These are phyloP conservation scores for Andrena bicolor DNA, from an alignment of 2,888 invertebrate genomes.

Conservation along the genomic window DNA sequence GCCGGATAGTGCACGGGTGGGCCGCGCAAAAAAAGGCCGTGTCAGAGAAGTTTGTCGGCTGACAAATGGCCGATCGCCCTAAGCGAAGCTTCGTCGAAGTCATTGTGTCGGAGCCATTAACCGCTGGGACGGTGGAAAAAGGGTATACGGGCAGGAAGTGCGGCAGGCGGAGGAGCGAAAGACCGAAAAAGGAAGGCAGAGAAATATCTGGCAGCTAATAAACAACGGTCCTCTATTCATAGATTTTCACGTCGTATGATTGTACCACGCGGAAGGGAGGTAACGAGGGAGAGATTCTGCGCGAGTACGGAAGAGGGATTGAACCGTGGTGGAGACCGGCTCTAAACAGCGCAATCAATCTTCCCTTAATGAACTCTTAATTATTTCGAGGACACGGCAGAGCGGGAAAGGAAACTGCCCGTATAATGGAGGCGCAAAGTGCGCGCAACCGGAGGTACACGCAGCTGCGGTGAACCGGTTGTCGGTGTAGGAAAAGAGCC, in stretches of 20 bases:
- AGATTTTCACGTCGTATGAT: slow-evolving; percentile 71
- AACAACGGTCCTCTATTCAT: slow-evolving; percentile 80
- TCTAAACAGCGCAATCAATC: slow-evolving; percentile 84
- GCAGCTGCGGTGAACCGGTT: slow-evolving; percentile 63
- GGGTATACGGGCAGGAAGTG: slow-evolving; percentile 36
- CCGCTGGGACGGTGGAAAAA: slow-evolving; percentile 50
- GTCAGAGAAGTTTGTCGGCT: slow-evolving; percentile 49
- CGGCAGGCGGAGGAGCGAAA: slow-evolving; percentile 22
- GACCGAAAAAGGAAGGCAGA: slow-evolving; percentile 34
- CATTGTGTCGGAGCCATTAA: slow-evolving; percentile 70
- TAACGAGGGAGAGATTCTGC: background rate
- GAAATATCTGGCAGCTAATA: slow-evolving; percentile 74
- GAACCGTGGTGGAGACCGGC: slow-evolving; percentile 59
- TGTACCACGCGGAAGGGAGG: slow-evolving; percentile 9
- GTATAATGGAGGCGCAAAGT: slow-evolving; percentile 84
- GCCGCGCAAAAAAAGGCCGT: slow-evolving; percentile 20
- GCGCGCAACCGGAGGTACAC: slow-evolving; percentile 78
- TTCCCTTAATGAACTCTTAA: slow-evolving; percentile 84
- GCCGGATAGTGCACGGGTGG: background rate
- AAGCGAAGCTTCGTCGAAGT: slow-evolving; percentile 55
- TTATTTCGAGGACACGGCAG: slow-evolving; percentile 82
- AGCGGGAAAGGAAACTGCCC: slow-evolving; percentile 81
- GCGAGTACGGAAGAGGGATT: slow-evolving; percentile 14
- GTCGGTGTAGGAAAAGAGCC: slow-evolving; percentile 65
- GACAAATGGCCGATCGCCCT: slow-evolving; percentile 56